phyloP scores from a whole-genome alignment of 2,888 invertebrate species.

The Dicranocentrus wangi region DNA sequence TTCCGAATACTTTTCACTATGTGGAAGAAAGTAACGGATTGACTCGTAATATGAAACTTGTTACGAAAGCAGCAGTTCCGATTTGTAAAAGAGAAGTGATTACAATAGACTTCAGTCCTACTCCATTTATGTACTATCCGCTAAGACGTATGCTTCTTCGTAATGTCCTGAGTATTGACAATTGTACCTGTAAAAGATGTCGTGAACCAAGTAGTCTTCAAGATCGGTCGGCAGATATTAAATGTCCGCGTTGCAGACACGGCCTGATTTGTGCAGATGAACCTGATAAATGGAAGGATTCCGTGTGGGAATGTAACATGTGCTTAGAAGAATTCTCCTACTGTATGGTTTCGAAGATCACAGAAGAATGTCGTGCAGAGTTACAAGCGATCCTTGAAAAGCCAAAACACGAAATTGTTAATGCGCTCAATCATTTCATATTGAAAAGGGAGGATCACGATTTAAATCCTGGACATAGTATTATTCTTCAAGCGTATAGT shows the following conservation, averaged over 20 bases:
- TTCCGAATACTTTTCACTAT: conserved; percentile 71
- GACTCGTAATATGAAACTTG: conserved; percentile 58
- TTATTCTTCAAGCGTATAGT: conserved; percentile 68
- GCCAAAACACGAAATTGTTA: conserved; percentile 22
- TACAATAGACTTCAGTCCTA: conserved; percentile 68
- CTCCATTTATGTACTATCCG: conserved; percentile 68
- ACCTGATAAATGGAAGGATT: conserved; percentile 63
- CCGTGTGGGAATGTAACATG: conserved; percentile 68
- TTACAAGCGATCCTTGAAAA: conserved; percentile 12
- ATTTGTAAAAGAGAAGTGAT: conserved; percentile 69
- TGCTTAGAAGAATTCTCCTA: conserved; percentile 70
- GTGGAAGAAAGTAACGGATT: conserved; percentile 63
- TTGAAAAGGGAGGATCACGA: conserved; percentile 32
- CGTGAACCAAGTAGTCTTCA: conserved; percentile 43
- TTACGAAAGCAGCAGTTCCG: conserved; percentile 67
- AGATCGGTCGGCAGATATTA: conserved; percentile 64
- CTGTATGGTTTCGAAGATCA: conserved; percentile 40
- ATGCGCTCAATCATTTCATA: conserved; percentile 58
- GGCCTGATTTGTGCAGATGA: conserved; percentile 67
- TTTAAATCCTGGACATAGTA: conserved; percentile 66
- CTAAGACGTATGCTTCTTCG: conserved; percentile 55
- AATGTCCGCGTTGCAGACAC: conserved; percentile 62
- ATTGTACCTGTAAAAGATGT: conserved; percentile 68
- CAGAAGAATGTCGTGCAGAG: conserved; percentile 41
- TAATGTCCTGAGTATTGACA: conserved; percentile 63